Base-by-base conservation (phyloP, 2,888 invertebrate genomes). In the Habrosyne pyritoides region DNA sequence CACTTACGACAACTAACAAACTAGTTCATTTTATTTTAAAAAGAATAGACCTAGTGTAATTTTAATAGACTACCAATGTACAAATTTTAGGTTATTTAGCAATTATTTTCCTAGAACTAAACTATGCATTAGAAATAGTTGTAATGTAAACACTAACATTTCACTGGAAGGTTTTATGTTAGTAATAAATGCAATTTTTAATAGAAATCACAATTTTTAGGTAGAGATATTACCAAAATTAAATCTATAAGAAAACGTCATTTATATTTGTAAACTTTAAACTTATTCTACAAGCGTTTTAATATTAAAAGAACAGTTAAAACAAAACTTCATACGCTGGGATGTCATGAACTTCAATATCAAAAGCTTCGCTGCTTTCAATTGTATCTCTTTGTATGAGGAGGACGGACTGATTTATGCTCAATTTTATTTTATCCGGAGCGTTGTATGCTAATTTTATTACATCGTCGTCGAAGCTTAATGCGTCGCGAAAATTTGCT, bases 11-110 rank as follows among this genome's bases (percentile, higher is more conserved):
- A 67, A 55, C 30, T 56, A 63, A 66, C 60, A 60, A 63, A n/a
- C 53, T 71, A 68, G 60, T 50, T 30, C 28, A 66, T 46, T 50
- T 30, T 12, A 14, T 55, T 66, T 67, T 64, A 52, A 64, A 56
- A 47, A 59, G 59, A 62, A 60, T 61, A 55, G 60, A 56, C 57
- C 60, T 67, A 64, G 42, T 18, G 18, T 42, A 18, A 42, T 67
- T 61, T 63, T 66, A 61, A 60, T 66, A 69, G 58, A 67, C 48
- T 64, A 61, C 64, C 54, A 63, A 57, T 64, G 60, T 67, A 68
- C 61, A 42, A 33, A 36, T 14, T 36, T 36, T 42, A 42, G 42
- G 42, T 14, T 18, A 36, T 36, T 36, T 36, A 42, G 42, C 42
- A 18, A 42, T 42, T 42, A 18, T 18, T 42, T 42, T 18, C 14